Evolutionary conservation across 2,888 invertebrate species (phyloP).

Genomic region (Apotomis capreana): DNA sequence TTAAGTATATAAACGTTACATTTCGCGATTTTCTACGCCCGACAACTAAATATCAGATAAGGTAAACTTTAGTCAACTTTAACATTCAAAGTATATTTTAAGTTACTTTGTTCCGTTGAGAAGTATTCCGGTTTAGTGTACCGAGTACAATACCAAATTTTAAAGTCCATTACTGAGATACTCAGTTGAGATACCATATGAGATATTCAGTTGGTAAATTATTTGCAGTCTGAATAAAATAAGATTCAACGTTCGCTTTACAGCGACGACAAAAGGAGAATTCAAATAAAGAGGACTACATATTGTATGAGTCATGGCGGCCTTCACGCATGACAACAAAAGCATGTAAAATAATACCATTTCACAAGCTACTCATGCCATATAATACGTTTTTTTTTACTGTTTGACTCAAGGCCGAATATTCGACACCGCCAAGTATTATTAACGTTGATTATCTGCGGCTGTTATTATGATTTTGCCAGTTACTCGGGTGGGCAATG

Average conservation of each 20-base stretch:
- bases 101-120: not conserved
- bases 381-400: constrained; percentile 11
- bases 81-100: not conserved
- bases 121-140: not conserved
- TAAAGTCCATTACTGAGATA: not conserved
- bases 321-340: constrained; percentile 36
- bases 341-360: constrained; percentile 37
- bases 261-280: constrained; percentile 28
- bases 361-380: constrained; percentile 12
- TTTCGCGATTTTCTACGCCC: too few relatives aligned
- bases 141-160: constrained; percentile 1
- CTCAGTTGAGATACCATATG: not conserved
- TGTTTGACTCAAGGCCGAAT: not conserved
- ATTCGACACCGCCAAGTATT: not conserved
- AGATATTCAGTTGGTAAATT: constrained; percentile 21
- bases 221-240: constrained; percentile 27
- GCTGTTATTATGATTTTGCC: not conserved
- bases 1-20: too few relatives aligned
- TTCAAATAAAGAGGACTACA: constrained; percentile 34
- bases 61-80: not conserved
- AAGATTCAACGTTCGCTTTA: constrained; percentile 26
- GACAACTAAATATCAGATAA: not conserved
- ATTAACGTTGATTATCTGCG: not conserved
- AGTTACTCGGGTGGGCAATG: not conserved
- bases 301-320: constrained; percentile 36